Evolutionary conservation across 1,140 invertebrate species (phyloP).

Genomic region (Drosophila fuyamai): DNA sequence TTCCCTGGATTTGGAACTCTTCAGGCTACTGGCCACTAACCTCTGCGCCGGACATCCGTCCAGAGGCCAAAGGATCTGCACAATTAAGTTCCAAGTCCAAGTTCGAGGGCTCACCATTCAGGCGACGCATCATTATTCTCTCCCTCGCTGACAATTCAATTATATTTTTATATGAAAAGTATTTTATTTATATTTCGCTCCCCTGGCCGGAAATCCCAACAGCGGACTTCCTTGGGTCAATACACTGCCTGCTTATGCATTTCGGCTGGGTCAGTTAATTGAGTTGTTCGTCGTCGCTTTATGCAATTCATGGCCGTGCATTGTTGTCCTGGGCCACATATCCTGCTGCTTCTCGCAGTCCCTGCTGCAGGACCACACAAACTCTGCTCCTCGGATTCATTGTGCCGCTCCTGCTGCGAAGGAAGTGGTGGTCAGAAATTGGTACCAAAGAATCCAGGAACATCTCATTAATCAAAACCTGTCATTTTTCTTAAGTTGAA

Average conservation of each 20-base stretch:
- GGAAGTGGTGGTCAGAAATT: constrained; percentile 1
- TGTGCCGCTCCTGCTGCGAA: constrained; percentile 23
- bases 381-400: constrained; percentile 16
- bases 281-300: constrained; percentile 67
- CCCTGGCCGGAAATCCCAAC: constrained; percentile 61
- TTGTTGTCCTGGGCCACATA: constrained; percentile 68
- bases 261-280: constrained; percentile 55
- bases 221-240: constrained; percentile 35
- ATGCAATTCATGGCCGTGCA: constrained; percentile 75
- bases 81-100: constrained; percentile 36
- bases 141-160: constrained; percentile 40
- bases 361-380: constrained; percentile 60
- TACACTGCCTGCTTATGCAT: constrained; percentile 68
- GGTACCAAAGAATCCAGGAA: neutral
- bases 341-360: constrained; percentile 61
- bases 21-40: constrained; percentile 11
- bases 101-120: constrained; percentile 33
- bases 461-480: neutral
- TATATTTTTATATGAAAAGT: constrained; percentile 6
- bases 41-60: constrained; percentile 35
- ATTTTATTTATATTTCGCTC: constrained; percentile 5
- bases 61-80: constrained; percentile 2
- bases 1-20: neutral
- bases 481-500: no score
- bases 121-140: constrained; percentile 17